These are phyloP conservation scores for Actinernus sp. DNA, from an alignment of 92 coral and sea anemone species.

Conservation along the genomic window DNA sequence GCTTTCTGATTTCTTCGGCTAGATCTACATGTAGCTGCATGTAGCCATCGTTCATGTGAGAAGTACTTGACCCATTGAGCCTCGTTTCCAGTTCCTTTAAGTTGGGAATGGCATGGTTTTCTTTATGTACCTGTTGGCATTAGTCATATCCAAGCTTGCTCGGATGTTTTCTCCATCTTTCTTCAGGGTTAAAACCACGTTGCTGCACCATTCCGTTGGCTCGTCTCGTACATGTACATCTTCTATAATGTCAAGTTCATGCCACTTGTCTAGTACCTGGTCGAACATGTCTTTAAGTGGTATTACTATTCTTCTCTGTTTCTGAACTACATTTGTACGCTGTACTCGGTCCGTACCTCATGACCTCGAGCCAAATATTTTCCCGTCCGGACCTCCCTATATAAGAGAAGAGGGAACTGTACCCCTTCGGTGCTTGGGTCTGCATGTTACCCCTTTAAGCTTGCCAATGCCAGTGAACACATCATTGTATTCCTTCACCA, in stretches of 20 bases:
- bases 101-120: conserved; percentile 37
- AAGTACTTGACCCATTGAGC: conserved; percentile 56
- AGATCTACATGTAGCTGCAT: no score
- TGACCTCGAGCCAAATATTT: no score
- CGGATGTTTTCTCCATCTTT: conserved; percentile 9
- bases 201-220: conserved; percentile 38
- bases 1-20: no score
- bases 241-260: conserved; percentile 27
- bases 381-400: no score
- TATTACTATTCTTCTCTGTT: conserved; percentile 32
- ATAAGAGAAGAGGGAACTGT: no score
- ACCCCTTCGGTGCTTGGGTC: conserved; percentile 24
- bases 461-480: conserved; percentile 23
- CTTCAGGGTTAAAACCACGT: conserved; percentile 27
- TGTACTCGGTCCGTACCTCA: no score
- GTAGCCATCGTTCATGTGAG: conserved; percentile 26
- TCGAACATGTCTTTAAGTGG: conserved; percentile 28
- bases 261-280: conserved; percentile 3
- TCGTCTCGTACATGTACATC: conserved; percentile 31
- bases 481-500: conserved; percentile 36
- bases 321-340: no score
- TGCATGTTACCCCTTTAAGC: no score
- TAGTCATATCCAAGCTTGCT: conserved; percentile 16
- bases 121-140: conserved; percentile 22
- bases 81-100: conserved; percentile 14